phyloP scores from a whole-genome alignment of 1,140 invertebrate genomes.

The Pseudomyrmex sp. region DNA sequence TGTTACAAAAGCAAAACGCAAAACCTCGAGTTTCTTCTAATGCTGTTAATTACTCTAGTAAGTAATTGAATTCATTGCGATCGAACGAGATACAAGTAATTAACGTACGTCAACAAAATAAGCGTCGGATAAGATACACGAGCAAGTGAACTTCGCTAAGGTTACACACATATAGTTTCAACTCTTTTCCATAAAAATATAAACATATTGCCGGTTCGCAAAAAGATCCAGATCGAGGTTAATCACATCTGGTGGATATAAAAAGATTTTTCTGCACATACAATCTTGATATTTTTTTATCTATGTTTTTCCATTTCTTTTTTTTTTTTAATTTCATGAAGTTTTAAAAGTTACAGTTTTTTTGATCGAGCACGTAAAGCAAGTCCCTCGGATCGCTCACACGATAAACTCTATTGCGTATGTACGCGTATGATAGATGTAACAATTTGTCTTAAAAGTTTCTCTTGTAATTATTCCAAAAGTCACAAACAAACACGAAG shows the following conservation, averaged over 20 bases:
- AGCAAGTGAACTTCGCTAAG: neutral
- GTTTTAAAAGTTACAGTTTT: too few relatives aligned
- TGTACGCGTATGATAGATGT: neutral
- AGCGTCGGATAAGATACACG: too few relatives aligned
- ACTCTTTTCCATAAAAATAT: constrained; percentile 32
- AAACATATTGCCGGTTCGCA: constrained; percentile 17
- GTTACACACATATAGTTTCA: neutral
- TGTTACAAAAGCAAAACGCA: too few relatives aligned
- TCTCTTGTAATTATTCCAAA: too few relatives aligned
- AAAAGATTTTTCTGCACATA: constrained; percentile 27
- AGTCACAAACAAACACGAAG: neutral
- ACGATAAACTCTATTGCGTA: too few relatives aligned
- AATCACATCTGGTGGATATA: constrained; percentile 2
- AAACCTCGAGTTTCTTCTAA: too few relatives aligned
- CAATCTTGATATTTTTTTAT: constrained; percentile 25
- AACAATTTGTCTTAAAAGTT: neutral
- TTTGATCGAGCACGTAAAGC: too few relatives aligned
- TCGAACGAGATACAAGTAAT: too few relatives aligned
- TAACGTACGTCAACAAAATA: too few relatives aligned
- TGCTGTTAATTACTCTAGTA: too few relatives aligned
- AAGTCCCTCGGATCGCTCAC: neutral
- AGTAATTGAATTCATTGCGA: too few relatives aligned
- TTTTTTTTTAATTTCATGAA: neutral
- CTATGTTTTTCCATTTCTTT: neutral
- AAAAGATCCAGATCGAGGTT: constrained; percentile 43